phyloP scores from a whole-genome alignment of 1,140 invertebrate species.

The Semibalanus balanoides region DNA sequence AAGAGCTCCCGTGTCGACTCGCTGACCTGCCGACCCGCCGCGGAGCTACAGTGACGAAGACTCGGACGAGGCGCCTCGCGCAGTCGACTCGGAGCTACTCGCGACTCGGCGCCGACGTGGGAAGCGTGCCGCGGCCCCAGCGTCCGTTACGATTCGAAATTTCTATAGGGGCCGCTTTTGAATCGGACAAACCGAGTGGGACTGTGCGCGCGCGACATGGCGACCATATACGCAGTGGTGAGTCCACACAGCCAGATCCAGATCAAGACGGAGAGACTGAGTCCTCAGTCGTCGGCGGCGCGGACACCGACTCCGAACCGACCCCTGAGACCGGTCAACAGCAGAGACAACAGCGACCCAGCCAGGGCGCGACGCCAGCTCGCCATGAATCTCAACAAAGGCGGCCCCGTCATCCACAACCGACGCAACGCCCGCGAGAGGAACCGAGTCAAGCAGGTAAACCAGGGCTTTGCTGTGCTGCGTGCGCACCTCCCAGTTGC shows the following conservation, averaged over 20 bases:
- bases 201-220: neutral
- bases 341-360: neutral
- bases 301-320: neutral
- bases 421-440: slow-evolving; percentile 80
- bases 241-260: neutral
- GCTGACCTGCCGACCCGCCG: neutral
- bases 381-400: neutral
- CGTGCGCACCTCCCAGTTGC: slow-evolving; percentile 33
- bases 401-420: slow-evolving; percentile 59
- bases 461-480: slow-evolving; percentile 31
- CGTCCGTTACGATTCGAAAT: too few relatives aligned
- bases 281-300: neutral
- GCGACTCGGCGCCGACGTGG: too few relatives aligned
- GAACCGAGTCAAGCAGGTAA: slow-evolving; percentile 66
- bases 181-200: too few relatives aligned
- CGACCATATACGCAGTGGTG: neutral
- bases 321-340: neutral
- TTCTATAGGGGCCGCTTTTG: too few relatives aligned
- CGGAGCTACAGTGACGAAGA: too few relatives aligned
- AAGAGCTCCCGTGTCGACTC: neutral
- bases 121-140: too few relatives aligned
- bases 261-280: neutral
- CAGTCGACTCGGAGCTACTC: neutral
- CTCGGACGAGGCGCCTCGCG: too few relatives aligned
- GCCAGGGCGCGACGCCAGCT: neutral